phyloP scores from a whole-genome alignment of 2,113 vertebrate genomes.

The Herpetotheres cachinnans region DNA sequence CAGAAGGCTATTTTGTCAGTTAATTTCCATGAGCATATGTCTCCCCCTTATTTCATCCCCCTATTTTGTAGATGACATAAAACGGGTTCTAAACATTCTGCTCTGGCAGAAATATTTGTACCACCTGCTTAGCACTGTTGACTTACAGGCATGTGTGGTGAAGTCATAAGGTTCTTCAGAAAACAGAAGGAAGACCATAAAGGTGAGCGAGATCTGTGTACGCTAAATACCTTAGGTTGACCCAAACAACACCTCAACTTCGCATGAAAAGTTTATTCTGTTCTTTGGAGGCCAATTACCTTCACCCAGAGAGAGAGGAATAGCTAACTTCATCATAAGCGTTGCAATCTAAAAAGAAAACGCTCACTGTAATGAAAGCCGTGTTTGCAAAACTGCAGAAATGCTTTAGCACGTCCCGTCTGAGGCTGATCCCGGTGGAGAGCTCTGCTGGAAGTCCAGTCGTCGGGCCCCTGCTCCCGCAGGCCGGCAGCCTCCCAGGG shows the following conservation, averaged over 20 bases:
- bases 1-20: not conserved
- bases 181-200: not conserved
- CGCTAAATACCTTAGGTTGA: not conserved
- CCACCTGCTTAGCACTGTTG: not conserved
- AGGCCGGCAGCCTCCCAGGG: not conserved
- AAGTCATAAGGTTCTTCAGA: not conserved
- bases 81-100: not conserved
- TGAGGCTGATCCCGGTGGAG: accelerated
- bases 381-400: not conserved
- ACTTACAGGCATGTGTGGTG: accelerated
- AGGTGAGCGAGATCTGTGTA: not conserved
- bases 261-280: not conserved
- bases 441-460: not conserved
- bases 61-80: not conserved
- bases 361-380: accelerated
- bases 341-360: not conserved
- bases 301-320: not conserved
- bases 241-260: not conserved
- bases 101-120: not conserved
- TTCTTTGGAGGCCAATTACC: not conserved
- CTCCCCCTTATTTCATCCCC: not conserved
- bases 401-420: accelerated
- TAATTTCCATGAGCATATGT: not conserved
- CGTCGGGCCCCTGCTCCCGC: not conserved
- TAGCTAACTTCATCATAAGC: not conserved